These are phyloP conservation scores for Agrilus biguttatus DNA, from an alignment of 2,888 invertebrate species.

Conservation along the genomic window DNA sequence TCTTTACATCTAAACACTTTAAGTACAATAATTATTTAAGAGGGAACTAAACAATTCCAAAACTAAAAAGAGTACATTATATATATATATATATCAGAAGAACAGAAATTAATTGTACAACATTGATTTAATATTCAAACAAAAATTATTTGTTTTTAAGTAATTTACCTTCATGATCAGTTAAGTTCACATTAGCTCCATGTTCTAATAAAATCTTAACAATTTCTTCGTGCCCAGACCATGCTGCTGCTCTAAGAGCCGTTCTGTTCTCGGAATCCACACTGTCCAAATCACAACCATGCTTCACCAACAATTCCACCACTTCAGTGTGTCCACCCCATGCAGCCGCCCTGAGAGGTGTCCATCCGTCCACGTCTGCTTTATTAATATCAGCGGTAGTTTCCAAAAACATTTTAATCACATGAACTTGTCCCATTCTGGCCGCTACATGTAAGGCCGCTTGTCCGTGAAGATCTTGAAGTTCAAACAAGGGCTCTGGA, in stretches of 20 bases:
- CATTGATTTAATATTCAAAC: not conserved
- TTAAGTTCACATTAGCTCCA: conserved; percentile 65
- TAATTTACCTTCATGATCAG: conserved; percentile 64
- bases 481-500: conserved; percentile 36
- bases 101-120: too few species aligned
- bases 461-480: conserved; percentile 65
- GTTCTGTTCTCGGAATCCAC: conserved; percentile 81
- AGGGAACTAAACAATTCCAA: too few species aligned
- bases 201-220: conserved; percentile 59
- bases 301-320: conserved; percentile 62
- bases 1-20: not conserved
- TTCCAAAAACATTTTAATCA: conserved; percentile 47
- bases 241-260: conserved; percentile 78
- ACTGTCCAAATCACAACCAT: conserved; percentile 72
- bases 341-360: conserved; percentile 78
- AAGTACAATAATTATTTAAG: not conserved
- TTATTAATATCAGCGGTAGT: conserved; percentile 59
- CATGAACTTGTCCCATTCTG: conserved; percentile 58
- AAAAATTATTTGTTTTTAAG: too few species aligned
- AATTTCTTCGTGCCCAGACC: conserved; percentile 87
- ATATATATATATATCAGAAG: too few species aligned
- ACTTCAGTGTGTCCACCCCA: conserved; percentile 93
- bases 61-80: too few species aligned
- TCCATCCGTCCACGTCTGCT: conserved; percentile 79
- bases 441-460: conserved; percentile 78